A percentile compares a stretch with the other conserved stretches of the same genome.
Conservation (phyloP, 2,797 vertebrate genomes). For the Enteromius argenteus region DNA sequence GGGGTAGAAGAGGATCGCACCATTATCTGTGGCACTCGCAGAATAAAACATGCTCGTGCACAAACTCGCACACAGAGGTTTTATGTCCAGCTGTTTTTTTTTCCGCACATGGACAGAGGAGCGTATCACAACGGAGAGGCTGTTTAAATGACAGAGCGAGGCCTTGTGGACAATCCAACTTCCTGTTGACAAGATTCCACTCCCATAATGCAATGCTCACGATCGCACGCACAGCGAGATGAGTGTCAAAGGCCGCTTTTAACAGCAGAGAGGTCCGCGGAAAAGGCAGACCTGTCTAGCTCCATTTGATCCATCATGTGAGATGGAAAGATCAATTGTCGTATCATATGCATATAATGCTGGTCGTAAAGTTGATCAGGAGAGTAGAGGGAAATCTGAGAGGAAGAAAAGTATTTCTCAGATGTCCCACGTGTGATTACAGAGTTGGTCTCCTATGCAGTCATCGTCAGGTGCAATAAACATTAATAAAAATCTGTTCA, state of each 20-base stretch:
- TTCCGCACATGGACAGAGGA: slow-evolving; percentile 51
- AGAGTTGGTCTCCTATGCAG: slow-evolving; percentile 36
- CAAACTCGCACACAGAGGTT: slow-evolving; percentile 63
- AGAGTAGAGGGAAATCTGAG: slow-evolving; percentile 9
- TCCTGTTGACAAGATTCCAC: slow-evolving; percentile 62
- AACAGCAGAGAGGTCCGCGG: not conserved
- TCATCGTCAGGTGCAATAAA: slow-evolving; percentile 50
- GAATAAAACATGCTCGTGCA: slow-evolving; percentile 34
- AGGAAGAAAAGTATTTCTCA: slow-evolving; percentile 19
- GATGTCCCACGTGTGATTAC: slow-evolving; percentile 16
- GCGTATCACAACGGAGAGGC: slow-evolving; percentile 65
- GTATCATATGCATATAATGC: not conserved
- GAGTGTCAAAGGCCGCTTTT: slow-evolving; percentile 34
- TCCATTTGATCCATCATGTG: not conserved
- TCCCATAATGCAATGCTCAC: slow-evolving; percentile 45
- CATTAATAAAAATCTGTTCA: slow-evolving; percentile 19
- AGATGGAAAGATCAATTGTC: slow-evolving; percentile 2
- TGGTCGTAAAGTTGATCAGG: not conserved
- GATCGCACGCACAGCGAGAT: slow-evolving; percentile 6
- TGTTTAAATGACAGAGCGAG: slow-evolving; percentile 66
- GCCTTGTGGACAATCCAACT: slow-evolving; percentile 64
- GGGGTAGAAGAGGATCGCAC: slow-evolving; percentile 66
- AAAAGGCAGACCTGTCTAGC: not conserved
- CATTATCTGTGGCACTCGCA: slow-evolving; percentile 70
- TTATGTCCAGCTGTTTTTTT: slow-evolving; percentile 67